Base-by-base conservation (phyloP, 1,140 invertebrate genomes). In the Calycopis cecrops region DNA sequence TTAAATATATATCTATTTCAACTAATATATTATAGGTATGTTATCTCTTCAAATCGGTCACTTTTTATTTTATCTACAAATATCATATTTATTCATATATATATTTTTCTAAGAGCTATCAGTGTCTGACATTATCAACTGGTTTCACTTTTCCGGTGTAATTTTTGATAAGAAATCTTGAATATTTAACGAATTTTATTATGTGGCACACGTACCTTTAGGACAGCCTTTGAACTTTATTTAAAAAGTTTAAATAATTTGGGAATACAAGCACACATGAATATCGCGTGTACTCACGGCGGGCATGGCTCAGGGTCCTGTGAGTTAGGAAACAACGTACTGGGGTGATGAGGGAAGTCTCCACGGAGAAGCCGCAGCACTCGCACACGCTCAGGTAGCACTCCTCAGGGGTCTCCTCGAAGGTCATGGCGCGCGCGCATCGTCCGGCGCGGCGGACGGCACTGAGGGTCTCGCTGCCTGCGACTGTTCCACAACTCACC, bases 281-380 rank as follows among this genome's bases (percentile, higher is more conserved):
- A 62, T 70, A 59, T 54, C 52, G 53, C 62, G 64, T 65, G 76
- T 86, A 86, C 83, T 86, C 80, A 86, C 83, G 79, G 76, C 74
- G 66, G 79, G 66, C 83, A 86, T 86, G 59, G 71, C 72, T 67
- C 74, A 67, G 73, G 77, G 79, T 82, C 73, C 80, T 80, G 79
- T 63, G 53, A 28, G 21, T 28, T 28, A 28, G 2, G 21, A 28
- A 28, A 28, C 57, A 81, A 87, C 85, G 82, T 83, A 88, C 87
- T 71, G 78, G 78, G 71, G 73, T 72, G 69, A 88, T 70, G 49
- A 84, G 77, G 47, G 79, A 71, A 58, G 85, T 88, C 79, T 88
- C 85, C 8, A 80, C 71, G 80, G 79, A 87, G 74, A 85, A 88
- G 59, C 85, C 85, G 73, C 87, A 88, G 69, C 87, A 88, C 70